Base-by-base conservation (phyloP, 2,888 invertebrate genomes). In the Apotomis capreana region DNA sequence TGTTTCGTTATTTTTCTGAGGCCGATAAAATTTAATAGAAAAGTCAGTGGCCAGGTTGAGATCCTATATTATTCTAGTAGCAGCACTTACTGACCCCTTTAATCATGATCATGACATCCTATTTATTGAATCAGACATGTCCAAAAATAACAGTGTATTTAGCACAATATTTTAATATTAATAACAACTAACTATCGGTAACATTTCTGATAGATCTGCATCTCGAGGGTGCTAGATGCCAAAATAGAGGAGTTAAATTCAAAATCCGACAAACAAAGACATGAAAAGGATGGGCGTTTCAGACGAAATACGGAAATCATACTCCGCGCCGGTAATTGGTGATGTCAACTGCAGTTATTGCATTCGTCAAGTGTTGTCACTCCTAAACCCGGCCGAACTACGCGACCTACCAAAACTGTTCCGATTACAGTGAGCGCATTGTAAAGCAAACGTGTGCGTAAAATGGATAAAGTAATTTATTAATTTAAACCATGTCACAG, bases 341-440 rank as follows among this genome's bases (percentile, higher is more conserved):
- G 78, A 82, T 79, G 84, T 84, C 83, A 81, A 79, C 81, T 83
- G 82, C 83, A 83, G 81, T 85, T 79, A 82, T 81, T 84, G 77
- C 80, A 82, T 82, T 78, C 83, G 79, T 83, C 80, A 80, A 1
- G 9, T 49, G 3, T 49, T 49, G 49, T 49, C 49, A 49, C 10
- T 10, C 49, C 9, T 4, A 49, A 49, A 49, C 49, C 9, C 49
- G 10, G 5, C 49, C 10, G 9, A 49, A 10, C 49, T 10, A 3
- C 3, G 49, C 2, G 49, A 49, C 49, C 49, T 10, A 49, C 9
- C 5, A 5, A 3, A 49, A 6, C 5, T 9, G 49, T 10, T 4
- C 49, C 49, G 12, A 6, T 49, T 40, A 9, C 10, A 9, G 9
- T 9, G 49, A 6, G 49, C 10, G 9, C 10, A 49, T 49, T 40